These are phyloP conservation scores for Dicyrtomina minuta DNA, from an alignment of 2,888 invertebrate species.

Conservation along the genomic window DNA sequence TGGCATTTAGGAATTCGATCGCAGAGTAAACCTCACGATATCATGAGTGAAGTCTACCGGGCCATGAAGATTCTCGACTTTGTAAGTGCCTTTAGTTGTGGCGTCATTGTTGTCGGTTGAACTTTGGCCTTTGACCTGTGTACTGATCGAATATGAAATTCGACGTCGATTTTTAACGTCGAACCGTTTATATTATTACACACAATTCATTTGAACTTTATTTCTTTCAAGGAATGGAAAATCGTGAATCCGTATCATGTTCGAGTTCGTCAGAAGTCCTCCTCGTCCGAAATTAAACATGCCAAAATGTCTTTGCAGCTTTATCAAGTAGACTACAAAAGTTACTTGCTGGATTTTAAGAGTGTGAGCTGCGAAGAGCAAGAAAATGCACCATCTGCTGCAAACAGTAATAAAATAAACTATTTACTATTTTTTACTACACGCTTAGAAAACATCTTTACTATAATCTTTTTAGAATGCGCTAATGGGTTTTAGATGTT, in stretches of 20 bases:
- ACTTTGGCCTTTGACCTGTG: too few species aligned
- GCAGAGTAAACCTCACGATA: conserved; percentile 98
- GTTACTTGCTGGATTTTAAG: conserved; percentile 96
- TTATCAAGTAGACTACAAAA: conserved; percentile 98
- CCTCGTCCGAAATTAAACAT: conserved; percentile 75
- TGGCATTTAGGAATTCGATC: conserved; percentile 99
- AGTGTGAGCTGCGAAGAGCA: conserved; percentile 65
- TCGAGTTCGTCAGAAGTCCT: conserved; percentile 86
- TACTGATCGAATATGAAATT: too few species aligned
- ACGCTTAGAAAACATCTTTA: too few species aligned
- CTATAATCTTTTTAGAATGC: too few species aligned
- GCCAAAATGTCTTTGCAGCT: conserved; percentile 98
- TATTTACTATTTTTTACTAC: too few species aligned
- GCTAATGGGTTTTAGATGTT: too few species aligned
- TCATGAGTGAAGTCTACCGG: conserved; percentile 98
- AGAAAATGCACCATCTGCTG: conserved; percentile 46
- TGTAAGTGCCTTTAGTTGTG: conserved; percentile 62
- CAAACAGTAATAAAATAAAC: conserved; percentile 52
- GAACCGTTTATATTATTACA: too few species aligned
- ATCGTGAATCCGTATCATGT: conserved; percentile 96
- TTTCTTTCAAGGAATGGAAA: too few species aligned
- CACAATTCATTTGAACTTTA: too few species aligned
- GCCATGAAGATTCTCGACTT: conserved; percentile 98
- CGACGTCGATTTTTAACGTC: too few species aligned
- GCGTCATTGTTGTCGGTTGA: too few species aligned